These are phyloP conservation scores for Calyptommatus sinebrachiatus DNA, from an alignment of 2,113 vertebrate genomes.

Conservation along the genomic window DNA sequence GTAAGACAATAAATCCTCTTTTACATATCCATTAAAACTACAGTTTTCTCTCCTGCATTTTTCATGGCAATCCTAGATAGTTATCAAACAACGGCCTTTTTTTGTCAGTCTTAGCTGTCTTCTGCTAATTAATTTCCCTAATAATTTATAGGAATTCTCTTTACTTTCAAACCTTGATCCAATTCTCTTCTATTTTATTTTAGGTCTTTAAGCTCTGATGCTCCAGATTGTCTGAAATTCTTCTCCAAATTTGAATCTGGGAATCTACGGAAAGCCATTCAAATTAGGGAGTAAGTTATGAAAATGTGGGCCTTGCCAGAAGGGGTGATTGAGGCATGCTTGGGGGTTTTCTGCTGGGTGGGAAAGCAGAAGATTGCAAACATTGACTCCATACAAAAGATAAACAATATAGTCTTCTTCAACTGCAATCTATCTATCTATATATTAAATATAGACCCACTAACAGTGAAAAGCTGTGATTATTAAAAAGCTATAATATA, in stretches of 20 bases:
- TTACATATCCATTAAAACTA: too few species aligned
- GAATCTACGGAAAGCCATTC: constrained; percentile 88
- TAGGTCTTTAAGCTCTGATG: constrained; percentile 62
- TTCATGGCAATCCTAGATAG: not conserved
- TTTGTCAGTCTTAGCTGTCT: not conserved
- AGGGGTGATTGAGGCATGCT: not conserved
- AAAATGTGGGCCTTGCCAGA: accelerated
- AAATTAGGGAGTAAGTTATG: constrained; percentile 85
- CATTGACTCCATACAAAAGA: not conserved
- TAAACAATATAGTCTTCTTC: too few species aligned
- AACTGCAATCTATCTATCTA: too few species aligned
- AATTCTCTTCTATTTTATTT: constrained; percentile 36
- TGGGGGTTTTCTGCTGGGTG: accelerated
- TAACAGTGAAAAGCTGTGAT: too few species aligned
- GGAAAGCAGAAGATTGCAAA: not conserved
- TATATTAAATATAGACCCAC: too few species aligned
- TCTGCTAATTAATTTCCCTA: not conserved
- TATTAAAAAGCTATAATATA: too few species aligned
- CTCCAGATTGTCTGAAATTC: constrained; percentile 74
- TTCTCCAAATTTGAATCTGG: constrained; percentile 89
- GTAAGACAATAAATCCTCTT: too few species aligned
- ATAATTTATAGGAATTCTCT: not conserved
- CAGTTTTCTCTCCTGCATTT: too few species aligned
- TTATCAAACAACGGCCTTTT: not conserved
- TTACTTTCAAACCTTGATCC: not conserved